These are phyloP conservation scores for Drosophila prolongata DNA, from an alignment of 2,888 invertebrate genomes.

Conservation along the genomic window DNA sequence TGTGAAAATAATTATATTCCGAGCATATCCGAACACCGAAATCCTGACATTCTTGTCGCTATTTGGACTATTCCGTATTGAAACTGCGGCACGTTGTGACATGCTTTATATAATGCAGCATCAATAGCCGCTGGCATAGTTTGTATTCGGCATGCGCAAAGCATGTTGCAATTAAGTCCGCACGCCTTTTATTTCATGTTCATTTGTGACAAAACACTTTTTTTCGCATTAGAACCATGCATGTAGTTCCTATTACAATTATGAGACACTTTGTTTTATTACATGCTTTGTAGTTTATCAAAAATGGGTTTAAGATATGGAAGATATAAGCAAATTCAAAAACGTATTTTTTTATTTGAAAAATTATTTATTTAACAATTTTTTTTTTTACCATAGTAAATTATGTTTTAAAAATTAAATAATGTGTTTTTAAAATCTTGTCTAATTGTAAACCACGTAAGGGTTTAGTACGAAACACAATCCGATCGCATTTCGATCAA, in stretches of 20 bases:
- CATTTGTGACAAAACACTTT: not conserved
- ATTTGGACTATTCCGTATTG: conserved; percentile 21
- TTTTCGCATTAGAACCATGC: not conserved
- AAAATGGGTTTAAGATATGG: no score
- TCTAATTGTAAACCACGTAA: not conserved
- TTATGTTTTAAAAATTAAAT: not conserved
- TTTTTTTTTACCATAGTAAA: not conserved
- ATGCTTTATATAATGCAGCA: conserved; percentile 49
- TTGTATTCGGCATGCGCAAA: conserved; percentile 60
- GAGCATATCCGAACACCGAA: not conserved
- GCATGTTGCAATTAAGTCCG: conserved; percentile 32
- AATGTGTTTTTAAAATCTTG: not conserved
- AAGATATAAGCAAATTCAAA: no score
- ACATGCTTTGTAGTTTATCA: not conserved
- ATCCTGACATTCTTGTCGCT: conserved; percentile 33
- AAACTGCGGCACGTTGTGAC: conserved; percentile 46
- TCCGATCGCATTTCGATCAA: conserved; percentile 2
- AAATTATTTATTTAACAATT: no score
- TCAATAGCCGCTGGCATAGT: conserved; percentile 44
- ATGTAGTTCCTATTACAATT: not conserved
- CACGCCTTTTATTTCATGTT: conserved; percentile 2
- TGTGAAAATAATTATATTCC: not conserved
- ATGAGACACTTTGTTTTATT: not conserved
- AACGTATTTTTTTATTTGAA: no score
- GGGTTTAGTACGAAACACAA: no score